Conservation (phyloP, 2,888 invertebrate genomes). For the Cordilura impudica region DNA sequence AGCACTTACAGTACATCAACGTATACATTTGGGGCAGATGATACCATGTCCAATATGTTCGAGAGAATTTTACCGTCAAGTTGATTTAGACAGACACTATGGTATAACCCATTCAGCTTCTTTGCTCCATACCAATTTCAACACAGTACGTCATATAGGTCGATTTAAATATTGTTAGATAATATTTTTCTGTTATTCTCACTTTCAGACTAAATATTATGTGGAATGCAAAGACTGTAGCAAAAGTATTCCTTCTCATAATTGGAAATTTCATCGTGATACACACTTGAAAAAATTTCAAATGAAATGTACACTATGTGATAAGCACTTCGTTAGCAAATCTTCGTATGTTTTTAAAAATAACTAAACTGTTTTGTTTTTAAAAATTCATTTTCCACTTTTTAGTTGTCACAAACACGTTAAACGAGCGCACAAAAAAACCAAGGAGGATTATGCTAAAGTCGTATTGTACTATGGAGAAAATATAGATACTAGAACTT, state of each 20-base stretch:
- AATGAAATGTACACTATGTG: slow-evolving; percentile 7
- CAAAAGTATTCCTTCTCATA: not conserved
- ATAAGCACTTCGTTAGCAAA: slow-evolving; percentile 6
- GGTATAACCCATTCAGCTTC: slow-evolving; percentile 44
- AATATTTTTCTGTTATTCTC: not conserved
- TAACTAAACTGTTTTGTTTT: not conserved
- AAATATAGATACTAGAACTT: not conserved
- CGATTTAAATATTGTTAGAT: slow-evolving; percentile 7
- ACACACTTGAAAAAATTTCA: not conserved
- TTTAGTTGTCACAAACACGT: slow-evolving; percentile 37
- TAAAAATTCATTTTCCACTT: not conserved
- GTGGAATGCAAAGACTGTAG: slow-evolving; percentile 10
- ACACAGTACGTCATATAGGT: too few species aligned
- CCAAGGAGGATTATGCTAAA: slow-evolving; percentile 29
- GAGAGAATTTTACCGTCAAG: slow-evolving; percentile 44
- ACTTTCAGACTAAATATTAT: not conserved
- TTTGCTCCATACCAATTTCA: slow-evolving; percentile 25
- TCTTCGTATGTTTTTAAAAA: not conserved
- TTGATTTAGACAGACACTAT: slow-evolving; percentile 47
- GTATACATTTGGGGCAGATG: slow-evolving; percentile 56
- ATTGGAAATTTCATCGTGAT: not conserved
- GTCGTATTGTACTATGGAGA: slow-evolving; percentile 19
- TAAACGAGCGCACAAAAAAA: slow-evolving; percentile 17
- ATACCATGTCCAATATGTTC: slow-evolving; percentile 49
- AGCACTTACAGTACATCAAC: slow-evolving; percentile 39